Base-by-base conservation (phyloP, 2,888 invertebrate species). In the Chalcis sispes region DNA sequence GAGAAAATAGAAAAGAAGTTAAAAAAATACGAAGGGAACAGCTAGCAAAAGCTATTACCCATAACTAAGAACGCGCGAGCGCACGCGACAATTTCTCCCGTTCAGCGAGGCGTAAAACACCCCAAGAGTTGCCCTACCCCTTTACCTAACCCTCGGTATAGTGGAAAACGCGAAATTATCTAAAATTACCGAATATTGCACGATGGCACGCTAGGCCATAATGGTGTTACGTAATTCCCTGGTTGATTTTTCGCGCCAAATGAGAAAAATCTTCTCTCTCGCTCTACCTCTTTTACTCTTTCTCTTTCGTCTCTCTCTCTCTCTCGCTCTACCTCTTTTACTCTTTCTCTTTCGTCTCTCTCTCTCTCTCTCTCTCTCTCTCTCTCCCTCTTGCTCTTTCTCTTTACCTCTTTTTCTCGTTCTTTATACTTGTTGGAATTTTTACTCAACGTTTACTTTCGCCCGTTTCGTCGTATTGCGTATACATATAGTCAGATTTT, bases 131-230 rank as follows among this genome's bases (percentile, higher is more conserved):
- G n/a, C n/a, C n/a, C n/a, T n/a, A n/a, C n/a, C n/a, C n/a, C n/a
- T n/a, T n/a, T n/a, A n/a, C n/a, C n/a, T n/a, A n/a, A n/a, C n/a
- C n/a, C n/a, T n/a, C 75, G 80, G 72, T 74, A 80, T 74, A 54
- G 65, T 77, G 81, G 84, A 83, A 84, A 84, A 81, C 81, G 79
- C 72, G 78, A 82, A 84, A 86, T 85, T 84, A 85, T 81, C 75
- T 66, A 79, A 83, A 85, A 86, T 86, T 85, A 81, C 79, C 83
- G 75, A 83, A 83, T 84, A 87, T 84, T 85, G 82, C 84, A 82
- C 73, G 76, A 80, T 72, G 82, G 78, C 87, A 87, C 84, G 87
- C 65, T 18, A 62, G 15, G 3, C 54, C 54, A 5, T 20, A 1
- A 3, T 29, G 5, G n/a, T n/a, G n/a, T n/a, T n/a, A n/a, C n/a